phyloP scores from a whole-genome alignment of 2,888 invertebrate species.

The Stomorhina lunata region DNA sequence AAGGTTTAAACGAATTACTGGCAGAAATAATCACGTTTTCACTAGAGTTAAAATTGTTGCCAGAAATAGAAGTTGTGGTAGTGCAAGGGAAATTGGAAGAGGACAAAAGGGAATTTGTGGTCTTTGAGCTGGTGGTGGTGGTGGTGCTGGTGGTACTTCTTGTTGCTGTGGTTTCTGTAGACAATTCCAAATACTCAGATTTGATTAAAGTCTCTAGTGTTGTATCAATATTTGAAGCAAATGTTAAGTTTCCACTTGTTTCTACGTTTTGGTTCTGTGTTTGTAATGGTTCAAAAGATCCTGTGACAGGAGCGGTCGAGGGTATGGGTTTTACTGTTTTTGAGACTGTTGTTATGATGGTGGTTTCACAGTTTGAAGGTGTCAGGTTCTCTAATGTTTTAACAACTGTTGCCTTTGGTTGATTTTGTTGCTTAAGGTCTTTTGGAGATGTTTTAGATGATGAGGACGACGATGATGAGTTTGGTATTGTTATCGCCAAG shows the following conservation, averaged over 20 bases:
- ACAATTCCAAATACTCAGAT: constrained; percentile 44
- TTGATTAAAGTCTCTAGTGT: constrained; percentile 49
- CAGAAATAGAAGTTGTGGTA: constrained; percentile 1
- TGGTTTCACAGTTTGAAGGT: constrained; percentile 47
- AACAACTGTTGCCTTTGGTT: constrained; percentile 58
- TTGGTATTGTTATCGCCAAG: constrained; percentile 42
- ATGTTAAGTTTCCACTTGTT: constrained; percentile 36
- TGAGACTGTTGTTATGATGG: constrained; percentile 27
- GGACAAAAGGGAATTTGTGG: too few species aligned
- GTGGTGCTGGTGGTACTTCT: constrained; percentile 22
- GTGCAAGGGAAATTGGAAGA: too few species aligned
- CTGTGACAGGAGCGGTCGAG: not conserved
- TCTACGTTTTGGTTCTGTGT: constrained; percentile 19
- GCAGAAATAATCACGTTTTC: constrained; percentile 12
- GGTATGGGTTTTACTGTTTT: constrained; percentile 25
- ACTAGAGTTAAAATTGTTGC: constrained; percentile 36
- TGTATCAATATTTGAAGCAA: constrained; percentile 59
- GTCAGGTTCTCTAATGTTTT: constrained; percentile 54
- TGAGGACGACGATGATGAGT: too few species aligned
- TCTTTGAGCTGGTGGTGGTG: not conserved
- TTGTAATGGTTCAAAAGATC: constrained; percentile 34
- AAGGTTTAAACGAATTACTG: constrained; percentile 37
- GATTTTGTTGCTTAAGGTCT: constrained; percentile 46
- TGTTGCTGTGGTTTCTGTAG: constrained; percentile 45
- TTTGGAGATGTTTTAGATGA: constrained; percentile 27